Base-by-base conservation (phyloP, 2,797 vertebrate species). In the Lacerta agilis region DNA sequence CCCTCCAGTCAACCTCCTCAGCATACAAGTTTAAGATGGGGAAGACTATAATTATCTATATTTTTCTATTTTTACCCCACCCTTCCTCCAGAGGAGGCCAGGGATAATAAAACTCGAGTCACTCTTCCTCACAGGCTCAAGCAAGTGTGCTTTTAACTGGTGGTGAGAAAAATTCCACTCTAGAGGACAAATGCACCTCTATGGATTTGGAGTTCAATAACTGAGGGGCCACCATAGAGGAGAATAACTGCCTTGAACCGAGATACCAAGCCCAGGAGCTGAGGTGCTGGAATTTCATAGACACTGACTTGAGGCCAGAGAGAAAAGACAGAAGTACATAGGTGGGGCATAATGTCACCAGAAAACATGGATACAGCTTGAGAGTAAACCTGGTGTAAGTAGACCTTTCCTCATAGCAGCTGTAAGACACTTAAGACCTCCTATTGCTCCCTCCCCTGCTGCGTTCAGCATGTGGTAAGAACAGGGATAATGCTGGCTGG, bases 401-500 rank as follows among this genome's bases (percentile, higher is more conserved):
- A 49, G 11, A 41, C 43, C 69, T 25, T 79, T 76, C 80, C 41
- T 20, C 41, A 13, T n/a, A 49, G 58, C 58, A 85, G 43, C 77
- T 85, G 33, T 38, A 76, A 89, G 61, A 33, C 25, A 67, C 23
- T 81, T 75, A 49, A 76, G 71, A 7, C 83, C 58, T n/a, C 83
- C 78, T 81, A 33, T 55, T 80, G 78, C 58, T 89, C 69, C 55
- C 55, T 67, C 75, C 71, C 87, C 88, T 67, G 78, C 83, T 81
- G 83, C 55, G 67, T 89, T 85, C 67, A 4, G n/a, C 33, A 81
- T 89, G 83, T 55, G 87, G 83, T 81, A 85, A 67, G 33, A 72
- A 27, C 83, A 67, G 41, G 29, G 83, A 81, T 75, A 81, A 85
- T 85, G 33, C 78, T 85, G 78, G 69, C 78, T 89, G 78, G 83